Evolutionary conservation across 2,113 vertebrate genomes (phyloP).

Genomic region (Microcebus ravelobensis): DNA sequence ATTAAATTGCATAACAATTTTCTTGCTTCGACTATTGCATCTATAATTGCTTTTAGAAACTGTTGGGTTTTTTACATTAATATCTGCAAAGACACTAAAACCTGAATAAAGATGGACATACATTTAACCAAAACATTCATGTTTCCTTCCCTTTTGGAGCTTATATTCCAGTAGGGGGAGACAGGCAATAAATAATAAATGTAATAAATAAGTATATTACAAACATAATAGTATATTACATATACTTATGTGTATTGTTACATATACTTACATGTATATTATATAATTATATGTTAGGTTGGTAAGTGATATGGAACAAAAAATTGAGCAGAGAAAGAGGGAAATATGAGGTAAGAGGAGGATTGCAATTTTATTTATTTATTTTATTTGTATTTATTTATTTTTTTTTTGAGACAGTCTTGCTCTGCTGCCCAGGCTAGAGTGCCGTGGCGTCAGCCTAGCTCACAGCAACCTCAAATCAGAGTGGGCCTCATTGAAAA

Average conservation of each 20-base stretch:
- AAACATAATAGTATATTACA: neutral
- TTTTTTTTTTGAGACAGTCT: no score
- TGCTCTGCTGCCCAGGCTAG: no score
- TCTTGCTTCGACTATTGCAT: neutral
- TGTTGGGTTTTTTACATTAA: neutral
- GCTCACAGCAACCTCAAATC: neutral
- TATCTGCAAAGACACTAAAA: neutral
- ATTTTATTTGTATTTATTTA: no score
- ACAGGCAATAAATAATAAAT: constrained; percentile 18
- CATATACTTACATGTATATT: neutral
- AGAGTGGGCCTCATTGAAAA: neutral
- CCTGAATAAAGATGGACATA: neutral
- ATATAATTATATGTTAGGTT: neutral
- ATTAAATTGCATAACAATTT: neutral
- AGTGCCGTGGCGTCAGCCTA: no score
- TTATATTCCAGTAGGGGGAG: neutral
- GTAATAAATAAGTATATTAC: neutral
- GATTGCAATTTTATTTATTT: neutral
- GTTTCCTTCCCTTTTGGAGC: neutral
- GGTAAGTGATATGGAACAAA: neutral
- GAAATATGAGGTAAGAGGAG: neutral
- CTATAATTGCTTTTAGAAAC: neutral
- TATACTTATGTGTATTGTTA: neutral
- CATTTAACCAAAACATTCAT: neutral
- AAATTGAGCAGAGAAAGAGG: neutral